Conservation (phyloP, 2,888 invertebrate genomes). For the Hemicrepidius hirtus region DNA sequence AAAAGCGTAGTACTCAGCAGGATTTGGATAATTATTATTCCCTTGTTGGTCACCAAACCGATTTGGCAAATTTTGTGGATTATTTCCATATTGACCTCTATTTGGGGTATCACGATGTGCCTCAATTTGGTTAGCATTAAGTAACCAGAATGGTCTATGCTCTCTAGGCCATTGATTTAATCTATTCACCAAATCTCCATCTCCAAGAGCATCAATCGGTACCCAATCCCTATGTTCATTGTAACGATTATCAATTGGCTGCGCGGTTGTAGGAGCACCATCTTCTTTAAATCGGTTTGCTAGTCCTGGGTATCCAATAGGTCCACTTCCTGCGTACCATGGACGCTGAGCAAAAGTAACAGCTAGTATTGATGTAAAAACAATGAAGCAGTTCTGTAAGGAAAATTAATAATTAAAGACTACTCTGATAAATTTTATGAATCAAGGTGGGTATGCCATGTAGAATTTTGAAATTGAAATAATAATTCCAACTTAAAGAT, state of each 20-base stretch:
- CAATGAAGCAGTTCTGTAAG: background rate
- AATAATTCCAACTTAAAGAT: too few species aligned
- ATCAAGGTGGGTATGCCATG: too few species aligned
- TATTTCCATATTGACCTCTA: too few species aligned
- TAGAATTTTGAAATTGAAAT: too few species aligned
- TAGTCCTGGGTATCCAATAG: constrained; percentile 77
- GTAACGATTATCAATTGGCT: constrained; percentile 72
- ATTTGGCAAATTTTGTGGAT: too few species aligned
- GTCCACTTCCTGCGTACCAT: constrained; percentile 67
- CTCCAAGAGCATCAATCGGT: constrained; percentile 81
- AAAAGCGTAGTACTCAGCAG: too few species aligned
- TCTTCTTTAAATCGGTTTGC: constrained; percentile 69
- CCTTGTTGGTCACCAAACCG: too few species aligned
- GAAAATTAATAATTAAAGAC: background rate
- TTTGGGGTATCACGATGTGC: constrained; percentile 72
- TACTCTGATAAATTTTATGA: too few species aligned
- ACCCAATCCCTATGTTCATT: constrained; percentile 64
- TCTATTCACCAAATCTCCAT: constrained; percentile 77
- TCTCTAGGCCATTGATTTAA: constrained; percentile 80
- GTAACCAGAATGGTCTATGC: constrained; percentile 82
- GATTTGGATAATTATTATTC: too few species aligned
- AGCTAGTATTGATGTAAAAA: background rate
- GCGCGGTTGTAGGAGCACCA: constrained; percentile 55
- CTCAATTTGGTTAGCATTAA: constrained; percentile 82
- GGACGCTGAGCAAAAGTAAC: background rate